phyloP scores from a whole-genome alignment of 2,797 vertebrate genomes.

The Vireo griseus region DNA sequence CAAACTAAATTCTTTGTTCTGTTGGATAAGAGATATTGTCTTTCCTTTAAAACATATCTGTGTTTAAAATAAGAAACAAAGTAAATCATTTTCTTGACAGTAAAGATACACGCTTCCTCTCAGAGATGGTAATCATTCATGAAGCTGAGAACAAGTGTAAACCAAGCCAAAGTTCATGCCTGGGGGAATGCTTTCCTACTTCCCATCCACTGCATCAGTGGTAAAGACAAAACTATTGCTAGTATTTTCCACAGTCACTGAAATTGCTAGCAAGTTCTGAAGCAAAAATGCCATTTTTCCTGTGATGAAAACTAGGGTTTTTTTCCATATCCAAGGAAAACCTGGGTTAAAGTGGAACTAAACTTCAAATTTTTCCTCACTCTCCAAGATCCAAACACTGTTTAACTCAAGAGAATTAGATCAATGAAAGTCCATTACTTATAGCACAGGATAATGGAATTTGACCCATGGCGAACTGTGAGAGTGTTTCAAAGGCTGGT shows the following conservation, averaged over 20 bases:
- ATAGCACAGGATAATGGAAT: background rate
- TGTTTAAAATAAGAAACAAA: constrained; percentile 48
- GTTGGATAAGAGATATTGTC: constrained; percentile 10
- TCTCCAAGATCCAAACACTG: background rate
- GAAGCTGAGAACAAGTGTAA: constrained; percentile 51
- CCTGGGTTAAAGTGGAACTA: background rate
- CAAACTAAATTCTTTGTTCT: background rate
- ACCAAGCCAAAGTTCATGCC: constrained; percentile 35
- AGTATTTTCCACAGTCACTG: background rate
- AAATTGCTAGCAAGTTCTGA: background rate
- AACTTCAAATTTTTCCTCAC: background rate
- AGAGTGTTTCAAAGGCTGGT: background rate
- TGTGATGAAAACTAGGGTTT: background rate
- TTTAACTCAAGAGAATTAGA: background rate
- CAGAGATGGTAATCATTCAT: constrained; percentile 12
- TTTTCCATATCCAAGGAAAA: background rate
- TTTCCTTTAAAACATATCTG: constrained; percentile 18
- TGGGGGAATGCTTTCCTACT: background rate
- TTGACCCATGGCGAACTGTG: background rate
- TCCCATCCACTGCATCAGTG: background rate
- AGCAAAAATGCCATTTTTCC: background rate
- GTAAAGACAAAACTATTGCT: background rate
- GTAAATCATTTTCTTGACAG: constrained; percentile 53
- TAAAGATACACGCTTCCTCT: constrained; percentile 9
- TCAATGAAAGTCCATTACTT: background rate